phyloP scores from a whole-genome alignment of 1,140 invertebrate genomes.

The Drosophila nigrodunni region DNA sequence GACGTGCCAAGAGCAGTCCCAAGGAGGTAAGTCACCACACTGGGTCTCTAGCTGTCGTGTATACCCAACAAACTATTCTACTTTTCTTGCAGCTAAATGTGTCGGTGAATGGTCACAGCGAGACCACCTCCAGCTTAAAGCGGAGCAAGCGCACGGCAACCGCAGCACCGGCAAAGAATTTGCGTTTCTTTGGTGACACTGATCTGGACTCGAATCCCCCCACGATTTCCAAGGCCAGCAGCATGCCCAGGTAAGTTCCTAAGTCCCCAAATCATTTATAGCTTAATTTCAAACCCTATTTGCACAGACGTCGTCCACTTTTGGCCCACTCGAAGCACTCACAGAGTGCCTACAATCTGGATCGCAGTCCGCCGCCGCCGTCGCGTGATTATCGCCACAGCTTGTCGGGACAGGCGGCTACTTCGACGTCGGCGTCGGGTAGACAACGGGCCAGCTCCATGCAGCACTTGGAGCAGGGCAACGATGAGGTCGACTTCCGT shows the following conservation, averaged over 20 bases:
- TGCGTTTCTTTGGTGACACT: slow-evolving; percentile 93
- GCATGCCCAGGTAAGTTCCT: slow-evolving; percentile 85
- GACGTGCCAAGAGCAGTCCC: slow-evolving; percentile 85
- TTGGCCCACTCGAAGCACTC: slow-evolving; percentile 77
- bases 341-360: slow-evolving; percentile 80
- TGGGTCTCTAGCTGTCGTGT: no score
- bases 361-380: slow-evolving; percentile 70
- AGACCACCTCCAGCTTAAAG: slow-evolving; percentile 84
- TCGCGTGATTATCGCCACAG: slow-evolving; percentile 63
- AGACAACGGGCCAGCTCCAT: slow-evolving; percentile 78
- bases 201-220: slow-evolving; percentile 89
- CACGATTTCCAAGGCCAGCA: slow-evolving; percentile 86
- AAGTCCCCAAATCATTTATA: neutral
- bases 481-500: slow-evolving; percentile 79
- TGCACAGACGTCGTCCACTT: slow-evolving; percentile 63
- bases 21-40: slow-evolving; percentile 60
- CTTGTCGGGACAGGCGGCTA: slow-evolving; percentile 29
- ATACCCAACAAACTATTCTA: neutral
- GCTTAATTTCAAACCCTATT: neutral
- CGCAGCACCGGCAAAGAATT: slow-evolving; percentile 87
- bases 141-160: slow-evolving; percentile 84
- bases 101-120: slow-evolving; percentile 83
- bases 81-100: slow-evolving; percentile 60
- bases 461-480: slow-evolving; percentile 77
- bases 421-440: slow-evolving; percentile 10